Conservation (phyloP, 2,888 invertebrate genomes). For the Eristalis intricaria region DNA sequence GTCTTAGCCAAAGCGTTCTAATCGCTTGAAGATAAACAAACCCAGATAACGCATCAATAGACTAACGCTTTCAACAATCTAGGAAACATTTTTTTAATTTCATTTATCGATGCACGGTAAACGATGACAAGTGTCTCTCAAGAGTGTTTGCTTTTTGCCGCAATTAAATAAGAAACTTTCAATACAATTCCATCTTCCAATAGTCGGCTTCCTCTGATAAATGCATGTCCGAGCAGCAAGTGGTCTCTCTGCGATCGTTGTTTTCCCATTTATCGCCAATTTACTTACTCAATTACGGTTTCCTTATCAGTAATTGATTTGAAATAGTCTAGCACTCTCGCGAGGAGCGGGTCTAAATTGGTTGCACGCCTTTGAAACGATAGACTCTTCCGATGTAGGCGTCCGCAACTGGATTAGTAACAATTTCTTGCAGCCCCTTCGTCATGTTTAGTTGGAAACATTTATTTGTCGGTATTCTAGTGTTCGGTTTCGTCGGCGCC, state of each 20-base stretch:
- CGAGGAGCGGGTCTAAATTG: conserved; percentile 30
- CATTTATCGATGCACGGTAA: not conserved
- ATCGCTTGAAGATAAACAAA: not conserved
- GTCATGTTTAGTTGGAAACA: conserved; percentile 59
- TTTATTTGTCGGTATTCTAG: conserved; percentile 33
- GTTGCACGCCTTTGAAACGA: not conserved
- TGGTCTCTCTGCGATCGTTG: not conserved
- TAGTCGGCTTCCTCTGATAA: not conserved
- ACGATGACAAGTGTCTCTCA: not conserved
- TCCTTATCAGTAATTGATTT: conserved; percentile 52
- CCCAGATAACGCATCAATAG: not conserved
- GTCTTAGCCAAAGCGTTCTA: not conserved
- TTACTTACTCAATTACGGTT: conserved; percentile 3
- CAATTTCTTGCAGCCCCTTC: not conserved
- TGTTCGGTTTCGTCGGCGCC: conserved; percentile 3
- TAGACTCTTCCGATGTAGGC: conserved; percentile 11
- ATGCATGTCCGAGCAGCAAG: not conserved
- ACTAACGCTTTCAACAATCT: not conserved
- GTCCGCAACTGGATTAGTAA: conserved; percentile 41
- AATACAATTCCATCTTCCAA: not conserved
- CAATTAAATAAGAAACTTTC: not conserved
- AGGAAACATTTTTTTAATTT: not conserved
- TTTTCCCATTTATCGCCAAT: not conserved
- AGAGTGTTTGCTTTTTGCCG: not conserved
- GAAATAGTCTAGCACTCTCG: conserved; percentile 3